Conservation (phyloP, 1,140 invertebrate genomes). For the Manduca sexta region DNA sequence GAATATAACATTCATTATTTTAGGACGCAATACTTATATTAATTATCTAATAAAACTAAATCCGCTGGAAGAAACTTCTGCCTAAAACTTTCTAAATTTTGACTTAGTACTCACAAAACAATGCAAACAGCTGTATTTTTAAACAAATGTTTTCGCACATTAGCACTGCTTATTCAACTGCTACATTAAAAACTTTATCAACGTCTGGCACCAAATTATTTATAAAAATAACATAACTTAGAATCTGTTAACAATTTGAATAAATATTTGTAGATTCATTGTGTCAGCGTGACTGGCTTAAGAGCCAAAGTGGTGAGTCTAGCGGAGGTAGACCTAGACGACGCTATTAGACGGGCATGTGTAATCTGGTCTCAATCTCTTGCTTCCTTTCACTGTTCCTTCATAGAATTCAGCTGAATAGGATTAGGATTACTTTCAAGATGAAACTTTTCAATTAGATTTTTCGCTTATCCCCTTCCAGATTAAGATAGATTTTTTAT, state of each 20-base stretch:
- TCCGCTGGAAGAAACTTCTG: too few species aligned
- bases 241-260: conserved; percentile 18
- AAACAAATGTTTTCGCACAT: not conserved
- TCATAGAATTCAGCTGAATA: conserved; percentile 18
- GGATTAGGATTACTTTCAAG: conserved; percentile 6
- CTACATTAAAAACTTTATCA: too few species aligned
- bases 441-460: conserved; percentile 5
- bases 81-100: too few species aligned
- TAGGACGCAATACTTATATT: too few species aligned
- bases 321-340: conserved; percentile 64
- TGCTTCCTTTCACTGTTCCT: conserved; percentile 30
- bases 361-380: conserved; percentile 35
- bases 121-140: not conserved
- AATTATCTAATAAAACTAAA: too few species aligned
- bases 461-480: conserved; percentile 15
- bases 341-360: conserved; percentile 62
- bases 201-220: not conserved
- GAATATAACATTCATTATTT: too few species aligned
- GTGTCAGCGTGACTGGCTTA: conserved; percentile 69
- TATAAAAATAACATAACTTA: not conserved
- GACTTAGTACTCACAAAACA: too few species aligned
- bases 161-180: too few species aligned
- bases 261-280: conserved; percentile 70
- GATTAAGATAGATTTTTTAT: conserved; percentile 7
- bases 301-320: conserved; percentile 71